phyloP scores from a whole-genome alignment of 2,888 invertebrate species.

The Aphodius sticticus region DNA sequence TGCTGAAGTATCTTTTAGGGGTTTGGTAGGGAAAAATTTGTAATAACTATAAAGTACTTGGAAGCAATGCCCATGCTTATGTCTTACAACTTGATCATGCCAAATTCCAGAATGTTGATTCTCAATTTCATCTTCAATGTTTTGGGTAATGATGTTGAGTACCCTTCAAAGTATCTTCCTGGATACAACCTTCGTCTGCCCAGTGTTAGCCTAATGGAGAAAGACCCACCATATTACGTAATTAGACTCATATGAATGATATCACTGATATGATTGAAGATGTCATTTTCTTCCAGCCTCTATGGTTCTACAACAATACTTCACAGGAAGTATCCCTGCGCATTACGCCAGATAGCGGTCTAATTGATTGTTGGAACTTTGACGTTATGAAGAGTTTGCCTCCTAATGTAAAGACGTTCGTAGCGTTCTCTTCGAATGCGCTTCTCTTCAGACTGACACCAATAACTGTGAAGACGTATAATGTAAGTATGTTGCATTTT shows the following conservation, averaged over 20 bases:
- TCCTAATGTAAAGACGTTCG: slow-evolving; percentile 37
- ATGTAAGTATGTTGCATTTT: slow-evolving; percentile 46
- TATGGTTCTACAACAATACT: slow-evolving; percentile 59
- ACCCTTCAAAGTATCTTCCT: slow-evolving; percentile 44
- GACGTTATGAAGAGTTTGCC: neutral
- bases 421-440: slow-evolving; percentile 48
- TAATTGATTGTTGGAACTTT: neutral
- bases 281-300: slow-evolving; percentile 46
- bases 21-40: slow-evolving; percentile 45
- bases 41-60: slow-evolving; percentile 52
- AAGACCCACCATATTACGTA: slow-evolving; percentile 42
- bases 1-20: slow-evolving; percentile 40
- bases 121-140: slow-evolving; percentile 51
- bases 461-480: slow-evolving; percentile 52
- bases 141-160: slow-evolving; percentile 37
- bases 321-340: slow-evolving; percentile 40
- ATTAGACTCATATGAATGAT: neutral
- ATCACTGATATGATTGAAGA: no score
- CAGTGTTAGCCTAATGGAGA: slow-evolving; percentile 52
- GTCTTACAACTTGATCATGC: slow-evolving; percentile 55
- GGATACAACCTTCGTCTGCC: slow-evolving; percentile 46
- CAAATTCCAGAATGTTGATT: slow-evolving; percentile 53
- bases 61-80: slow-evolving; percentile 50
- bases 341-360: neutral
- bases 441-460: slow-evolving; percentile 59